These are phyloP conservation scores for Temnothorax nylanderi DNA, from an alignment of 1,140 invertebrate species.

Conservation along the genomic window DNA sequence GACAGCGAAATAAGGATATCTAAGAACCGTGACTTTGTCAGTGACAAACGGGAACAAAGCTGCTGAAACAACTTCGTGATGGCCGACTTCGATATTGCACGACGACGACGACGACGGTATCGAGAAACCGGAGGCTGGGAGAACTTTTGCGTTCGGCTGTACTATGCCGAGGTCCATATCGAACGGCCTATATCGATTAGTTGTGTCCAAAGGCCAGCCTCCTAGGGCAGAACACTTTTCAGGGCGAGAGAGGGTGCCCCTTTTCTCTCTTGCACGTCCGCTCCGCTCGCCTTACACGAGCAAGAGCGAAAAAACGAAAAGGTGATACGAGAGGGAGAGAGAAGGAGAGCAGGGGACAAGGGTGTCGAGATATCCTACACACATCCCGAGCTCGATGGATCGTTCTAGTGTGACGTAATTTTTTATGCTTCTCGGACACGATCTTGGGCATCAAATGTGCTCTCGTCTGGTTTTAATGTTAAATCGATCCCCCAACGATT, in stretches of 20 bases:
- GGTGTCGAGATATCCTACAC: slow-evolving; percentile 40
- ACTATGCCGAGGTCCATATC: slow-evolving; percentile 69
- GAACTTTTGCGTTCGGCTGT: slow-evolving; percentile 68
- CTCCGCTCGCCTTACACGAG: slow-evolving; percentile 42
- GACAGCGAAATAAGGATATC: neutral
- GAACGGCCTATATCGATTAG: slow-evolving; percentile 74
- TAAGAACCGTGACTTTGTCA: slow-evolving; percentile 21
- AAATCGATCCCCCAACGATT: slow-evolving; percentile 16
- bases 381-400: slow-evolving; percentile 42
- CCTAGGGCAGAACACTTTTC: slow-evolving; percentile 71
- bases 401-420: slow-evolving; percentile 73
- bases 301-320: slow-evolving; percentile 46
- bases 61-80: slow-evolving; percentile 44
- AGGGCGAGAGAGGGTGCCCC: slow-evolving; percentile 69
- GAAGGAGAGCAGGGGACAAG: neutral
- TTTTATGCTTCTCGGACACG: slow-evolving; percentile 65
- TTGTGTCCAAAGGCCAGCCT: slow-evolving; percentile 71
- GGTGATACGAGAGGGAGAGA: neutral
- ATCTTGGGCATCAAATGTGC: slow-evolving; percentile 65
- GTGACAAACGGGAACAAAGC: slow-evolving; percentile 17
- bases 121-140: neutral
- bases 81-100: slow-evolving; percentile 43
- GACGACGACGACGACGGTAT: neutral
- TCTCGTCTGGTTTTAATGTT: slow-evolving; percentile 48
- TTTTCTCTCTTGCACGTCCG: slow-evolving; percentile 57